Evolutionary conservation across 2,888 invertebrate genomes (phyloP), one percentile per base, ranked within the genome.

Genomic region (Trichopria drosophilae): DNA sequence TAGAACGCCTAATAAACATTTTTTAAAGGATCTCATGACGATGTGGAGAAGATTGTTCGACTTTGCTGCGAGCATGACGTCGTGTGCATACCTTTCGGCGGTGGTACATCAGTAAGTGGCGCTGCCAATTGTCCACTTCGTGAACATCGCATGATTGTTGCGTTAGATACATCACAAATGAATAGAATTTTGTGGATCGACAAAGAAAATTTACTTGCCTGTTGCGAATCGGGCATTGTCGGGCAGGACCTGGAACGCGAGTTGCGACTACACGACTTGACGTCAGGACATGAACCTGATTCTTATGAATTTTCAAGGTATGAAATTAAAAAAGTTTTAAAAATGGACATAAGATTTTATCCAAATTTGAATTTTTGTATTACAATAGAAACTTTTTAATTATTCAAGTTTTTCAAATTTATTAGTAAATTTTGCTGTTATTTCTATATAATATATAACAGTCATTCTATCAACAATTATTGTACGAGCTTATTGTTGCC

Each of bases 201-300:
- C 72, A 83, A 82, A 53, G 84, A 87, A 51, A 94, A 93, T 76
- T 77, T 91, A 56, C 84, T 89, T 0, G 89, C 84, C 2, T 86
- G 89, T 67, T 85, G 88, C 68, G 90, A 99, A 79, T 82, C 93
- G 39, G 97, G 97, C 6, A 91, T 97, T 59, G 84, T 96, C 23
- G 97, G 97, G 0, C 96, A 96, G 73, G 96, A 97, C 76, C 77
- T 98, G 62, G 97, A 98, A 74, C 80, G 89, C 1, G 87, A 90
- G 76, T 79, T 97, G 66, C 81, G 84, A 10, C 79, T 83, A 10
- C 79, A 85, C 20, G 93, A 93, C 0, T 86, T 84, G 66, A 96
- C 95, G 0, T 87, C 90, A 2, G 99, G 99, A 0, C 96, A 99
- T 73, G 98, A 99, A 72, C 99, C 99, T 0, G 99, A 99, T 72